Conservation (phyloP, 1,140 invertebrate genomes). For the Marisa cornuarietis region DNA sequence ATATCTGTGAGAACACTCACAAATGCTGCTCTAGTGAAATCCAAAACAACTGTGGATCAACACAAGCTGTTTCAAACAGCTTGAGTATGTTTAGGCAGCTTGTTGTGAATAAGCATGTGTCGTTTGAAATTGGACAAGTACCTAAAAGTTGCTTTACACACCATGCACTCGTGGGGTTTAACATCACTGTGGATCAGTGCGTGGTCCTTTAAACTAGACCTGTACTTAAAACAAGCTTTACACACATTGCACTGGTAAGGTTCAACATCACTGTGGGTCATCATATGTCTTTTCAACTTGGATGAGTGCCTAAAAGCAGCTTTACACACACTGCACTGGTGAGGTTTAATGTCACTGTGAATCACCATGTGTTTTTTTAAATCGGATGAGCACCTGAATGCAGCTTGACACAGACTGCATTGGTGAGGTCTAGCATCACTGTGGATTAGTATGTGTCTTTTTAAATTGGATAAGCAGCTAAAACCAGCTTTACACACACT, state of each 20-base stretch:
- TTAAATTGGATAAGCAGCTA: background rate
- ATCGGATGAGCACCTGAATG: background rate
- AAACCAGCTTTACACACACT: slow-evolving; percentile 3
- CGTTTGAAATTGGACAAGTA: no score
- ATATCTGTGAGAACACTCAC: background rate
- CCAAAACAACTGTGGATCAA: background rate
- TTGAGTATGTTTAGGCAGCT: no score
- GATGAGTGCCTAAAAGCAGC: background rate
- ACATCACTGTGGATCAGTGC: background rate
- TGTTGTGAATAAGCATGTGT: no score
- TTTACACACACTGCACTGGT: slow-evolving; percentile 6
- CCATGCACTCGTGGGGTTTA: no score
- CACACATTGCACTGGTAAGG: background rate
- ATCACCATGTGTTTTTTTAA: slow-evolving; percentile 19
- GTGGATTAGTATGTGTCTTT: slow-evolving; percentile 6
- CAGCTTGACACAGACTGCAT: slow-evolving; percentile 4
- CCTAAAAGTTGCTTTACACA: no score
- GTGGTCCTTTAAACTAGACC: background rate
- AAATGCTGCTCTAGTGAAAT: background rate
- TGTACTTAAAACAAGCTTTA: background rate
- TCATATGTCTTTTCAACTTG: slow-evolving; percentile 6
- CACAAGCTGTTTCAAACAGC: background rate
- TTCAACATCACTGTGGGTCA: slow-evolving; percentile 2
- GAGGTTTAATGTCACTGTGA: background rate
- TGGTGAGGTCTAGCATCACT: background rate